Conservation (phyloP, 2,888 invertebrate genomes). For the Malachius bipustulatus region DNA sequence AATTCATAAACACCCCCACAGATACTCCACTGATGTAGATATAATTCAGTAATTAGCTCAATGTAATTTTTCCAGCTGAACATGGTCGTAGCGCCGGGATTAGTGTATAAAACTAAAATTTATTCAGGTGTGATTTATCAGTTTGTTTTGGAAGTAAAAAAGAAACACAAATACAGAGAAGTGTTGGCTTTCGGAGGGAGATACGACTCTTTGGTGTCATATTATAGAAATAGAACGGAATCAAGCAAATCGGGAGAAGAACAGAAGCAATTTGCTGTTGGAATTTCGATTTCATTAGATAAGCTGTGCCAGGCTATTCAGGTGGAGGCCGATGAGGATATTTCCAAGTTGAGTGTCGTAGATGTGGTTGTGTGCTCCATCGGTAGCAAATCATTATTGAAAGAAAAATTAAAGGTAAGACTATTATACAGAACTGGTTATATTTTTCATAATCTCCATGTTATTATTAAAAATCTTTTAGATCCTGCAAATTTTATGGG, state of each 20-base stretch:
- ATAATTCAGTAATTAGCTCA: too few relatives aligned
- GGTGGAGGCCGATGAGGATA: constrained; percentile 41
- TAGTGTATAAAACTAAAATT: constrained; percentile 49
- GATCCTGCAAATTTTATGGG: too few relatives aligned
- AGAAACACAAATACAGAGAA: constrained; percentile 44
- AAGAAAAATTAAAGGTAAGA: constrained; percentile 41
- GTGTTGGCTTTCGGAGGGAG: constrained; percentile 82
- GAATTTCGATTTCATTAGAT: constrained; percentile 77
- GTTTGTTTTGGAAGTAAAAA: constrained; percentile 47
- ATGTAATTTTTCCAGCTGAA: constrained; percentile 48
- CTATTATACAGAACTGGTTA: too few relatives aligned
- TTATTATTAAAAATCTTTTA: too few relatives aligned
- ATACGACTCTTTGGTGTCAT: constrained; percentile 70
- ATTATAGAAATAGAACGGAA: constrained; percentile 46
- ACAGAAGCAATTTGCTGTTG: constrained; percentile 51
- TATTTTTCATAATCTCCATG: too few relatives aligned
- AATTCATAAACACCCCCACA: too few relatives aligned
- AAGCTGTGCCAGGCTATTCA: constrained; percentile 54
- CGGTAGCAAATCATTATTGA: constrained; percentile 47
- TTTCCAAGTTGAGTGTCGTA: constrained; percentile 32
- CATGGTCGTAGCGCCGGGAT: constrained; percentile 45
- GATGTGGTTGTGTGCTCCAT: constrained; percentile 60
- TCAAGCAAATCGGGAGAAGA: constrained; percentile 25
- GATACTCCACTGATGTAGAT: too few relatives aligned
- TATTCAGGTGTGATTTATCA: constrained; percentile 60